These are phyloP conservation scores for Amphiprion ocellaris DNA, from an alignment of 2,113 vertebrate species.

Conservation along the genomic window DNA sequence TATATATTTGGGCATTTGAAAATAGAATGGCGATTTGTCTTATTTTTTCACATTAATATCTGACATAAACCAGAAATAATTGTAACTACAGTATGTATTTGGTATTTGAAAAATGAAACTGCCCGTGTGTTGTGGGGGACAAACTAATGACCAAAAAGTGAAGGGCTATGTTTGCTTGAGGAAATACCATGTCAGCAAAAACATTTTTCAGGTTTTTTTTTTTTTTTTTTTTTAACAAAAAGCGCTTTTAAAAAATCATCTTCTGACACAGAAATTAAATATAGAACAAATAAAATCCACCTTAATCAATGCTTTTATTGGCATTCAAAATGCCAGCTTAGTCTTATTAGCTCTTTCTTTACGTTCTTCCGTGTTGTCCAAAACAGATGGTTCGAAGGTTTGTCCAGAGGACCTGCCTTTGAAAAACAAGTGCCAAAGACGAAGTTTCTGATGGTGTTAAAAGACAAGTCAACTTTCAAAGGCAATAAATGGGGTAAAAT, in stretches of 20 bases:
- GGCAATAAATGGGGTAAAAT: slow-evolving; percentile 48
- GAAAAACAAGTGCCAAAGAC: slow-evolving; percentile 53
- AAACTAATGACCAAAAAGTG: not conserved
- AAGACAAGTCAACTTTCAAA: slow-evolving; percentile 69
- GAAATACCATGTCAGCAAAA: slow-evolving; percentile 12
- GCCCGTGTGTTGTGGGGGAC: not conserved
- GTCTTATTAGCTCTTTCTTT: slow-evolving; percentile 47
- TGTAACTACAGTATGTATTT: not conserved
- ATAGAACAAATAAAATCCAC: not conserved
- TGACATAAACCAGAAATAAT: too few relatives aligned
- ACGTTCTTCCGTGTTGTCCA: slow-evolving; percentile 24
- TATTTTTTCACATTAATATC: not conserved
- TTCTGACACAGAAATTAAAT: slow-evolving; percentile 9
- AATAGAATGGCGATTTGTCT: not conserved
- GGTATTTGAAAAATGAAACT: not conserved
- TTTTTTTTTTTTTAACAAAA: not conserved
- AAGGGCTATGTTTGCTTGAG: not conserved
- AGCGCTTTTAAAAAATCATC: not conserved
- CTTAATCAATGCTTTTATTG: slow-evolving; percentile 6
- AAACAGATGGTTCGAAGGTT: slow-evolving; percentile 73
- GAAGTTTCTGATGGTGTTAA: slow-evolving; percentile 61
- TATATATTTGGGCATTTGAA: not conserved
- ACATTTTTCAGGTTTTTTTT: not conserved
- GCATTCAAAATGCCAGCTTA: slow-evolving; percentile 41
- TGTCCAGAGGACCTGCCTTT: slow-evolving; percentile 60